Evolutionary conservation across 2,888 invertebrate genomes (phyloP).

Genomic region (Agrilus cyanescens): DNA sequence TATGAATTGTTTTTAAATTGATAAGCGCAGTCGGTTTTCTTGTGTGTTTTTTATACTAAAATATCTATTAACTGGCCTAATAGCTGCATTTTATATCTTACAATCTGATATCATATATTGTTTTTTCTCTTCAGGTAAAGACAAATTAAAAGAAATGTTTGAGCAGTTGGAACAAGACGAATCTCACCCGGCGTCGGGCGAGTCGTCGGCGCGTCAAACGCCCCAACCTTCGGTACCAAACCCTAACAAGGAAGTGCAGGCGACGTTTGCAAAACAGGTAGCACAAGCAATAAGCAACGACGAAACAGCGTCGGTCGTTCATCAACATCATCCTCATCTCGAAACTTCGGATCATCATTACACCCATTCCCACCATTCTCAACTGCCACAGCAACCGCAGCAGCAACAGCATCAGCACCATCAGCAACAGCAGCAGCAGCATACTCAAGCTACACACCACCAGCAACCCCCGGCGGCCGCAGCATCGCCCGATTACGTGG

Average conservation of each 20-base stretch:
- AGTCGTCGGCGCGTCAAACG: conserved; percentile 39
- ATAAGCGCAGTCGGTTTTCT: too few species aligned
- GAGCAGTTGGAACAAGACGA: conserved; percentile 23
- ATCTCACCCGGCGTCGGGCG: conserved; percentile 34
- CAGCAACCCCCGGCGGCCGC: conserved; percentile 3
- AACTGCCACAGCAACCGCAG: conserved; percentile 4
- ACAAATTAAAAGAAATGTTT: conserved; percentile 34
- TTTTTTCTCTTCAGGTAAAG: conserved; percentile 14
- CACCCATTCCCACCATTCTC: conserved; percentile 7
- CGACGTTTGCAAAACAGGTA: conserved; percentile 31
- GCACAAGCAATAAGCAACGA: conserved; percentile 23
- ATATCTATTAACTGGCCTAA: too few species aligned
- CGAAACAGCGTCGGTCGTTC: conserved; percentile 13
- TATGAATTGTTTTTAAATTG: too few species aligned
- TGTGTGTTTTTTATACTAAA: too few species aligned
- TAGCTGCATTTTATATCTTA: not conserved
- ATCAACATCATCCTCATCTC: conserved; percentile 9
- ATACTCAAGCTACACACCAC: not conserved
- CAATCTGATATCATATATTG: conserved; percentile 4
- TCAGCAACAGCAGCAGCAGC: not conserved
- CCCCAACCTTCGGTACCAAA: conserved; percentile 32
- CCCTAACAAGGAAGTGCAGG: conserved; percentile 29
- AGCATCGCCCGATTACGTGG: not conserved
- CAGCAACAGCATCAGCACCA: not conserved
- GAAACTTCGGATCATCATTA: conserved; percentile 9